Evolutionary conservation across 2,113 vertebrate genomes (phyloP), one percentile per base, ranked within the genome.

Genomic region (Brachirus orientalis): DNA sequence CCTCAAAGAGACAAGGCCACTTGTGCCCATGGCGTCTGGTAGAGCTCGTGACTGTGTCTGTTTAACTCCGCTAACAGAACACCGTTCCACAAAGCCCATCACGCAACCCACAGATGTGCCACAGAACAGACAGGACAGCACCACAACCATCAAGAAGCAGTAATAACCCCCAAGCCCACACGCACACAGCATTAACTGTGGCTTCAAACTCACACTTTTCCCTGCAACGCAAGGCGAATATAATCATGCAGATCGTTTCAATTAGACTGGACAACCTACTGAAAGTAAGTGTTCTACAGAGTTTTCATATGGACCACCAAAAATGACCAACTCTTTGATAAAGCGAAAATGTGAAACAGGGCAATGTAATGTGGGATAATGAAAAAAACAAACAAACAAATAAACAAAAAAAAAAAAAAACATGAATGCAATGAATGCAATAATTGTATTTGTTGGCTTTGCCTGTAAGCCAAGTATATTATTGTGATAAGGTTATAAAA

Each of bases 101-200:
- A 92, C 89, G 89, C 89, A 91, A 92, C 79, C 87, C 87, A 89
- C 90, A 91, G 86, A 91, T 92, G 89, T 87, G 87, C 88, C 81
- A 87, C 91, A 91, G 87, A 86, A 91, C 85, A 91, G 79, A 87
- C 84, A 79, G 63, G 66, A 79, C 82, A 73, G 56, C 51, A 47
- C 83, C 46, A 58, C 87, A 86, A 89, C 80, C 83, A 87, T 80
- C 62, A 74, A 86, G 79, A 63, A 78, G 80, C 65, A 81, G 81
- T 80, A 86, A 87, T 78, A 88, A 73, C 57, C 59, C 62, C 67
- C 69, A 28, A 61, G 44, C 71, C 72, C 83, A 70, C 70, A 77
- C 81, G 69, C 57, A 47, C 62, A 79, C 63, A 75, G 69, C 44
- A 67, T 45, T 12, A 47, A 63, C 43, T 66, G 13, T 53, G 56